A percentile compares a stretch with the other conserved stretches of the same genome.
These are phyloP conservation scores for Liopterus haemorrhoidalis DNA, from an alignment of 2,888 invertebrate genomes.

Conservation along the genomic window DNA sequence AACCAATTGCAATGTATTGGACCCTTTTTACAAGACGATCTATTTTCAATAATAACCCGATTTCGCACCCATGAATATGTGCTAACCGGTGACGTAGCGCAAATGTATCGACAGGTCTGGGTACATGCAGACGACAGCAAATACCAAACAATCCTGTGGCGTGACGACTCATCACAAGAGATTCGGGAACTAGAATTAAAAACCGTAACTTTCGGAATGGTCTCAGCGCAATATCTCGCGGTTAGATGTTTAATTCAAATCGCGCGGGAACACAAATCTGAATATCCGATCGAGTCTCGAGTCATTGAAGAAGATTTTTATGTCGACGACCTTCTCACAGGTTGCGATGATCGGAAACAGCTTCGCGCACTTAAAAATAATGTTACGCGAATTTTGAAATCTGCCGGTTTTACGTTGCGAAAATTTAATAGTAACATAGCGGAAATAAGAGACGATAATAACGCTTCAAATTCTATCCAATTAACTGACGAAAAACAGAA, in stretches of 20 bases:
- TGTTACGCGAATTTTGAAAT: constrained; percentile 1
- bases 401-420: constrained; percentile 1
- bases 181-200: neutral
- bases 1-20: neutral
- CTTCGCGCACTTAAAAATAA: too few relatives aligned
- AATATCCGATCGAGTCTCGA: too few relatives aligned
- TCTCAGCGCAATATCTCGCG: constrained; percentile 2
- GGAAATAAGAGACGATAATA: constrained; percentile 1
- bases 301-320: too few relatives aligned
- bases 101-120: constrained; percentile 24
- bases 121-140: constrained; percentile 18
- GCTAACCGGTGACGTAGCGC: constrained; percentile 21
- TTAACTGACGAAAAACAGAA: neutral
- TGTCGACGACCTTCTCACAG: too few relatives aligned
- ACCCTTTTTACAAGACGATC: constrained; percentile 8
- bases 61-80: constrained; percentile 19
- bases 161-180: neutral
- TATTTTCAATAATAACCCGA: constrained; percentile 19
- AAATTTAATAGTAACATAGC: constrained; percentile 2
- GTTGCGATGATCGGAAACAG: too few relatives aligned
- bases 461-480: neutral
- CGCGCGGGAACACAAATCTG: too few relatives aligned
- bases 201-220: neutral
- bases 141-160: constrained; percentile 14
- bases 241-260: constrained; percentile 15